Evolutionary conservation across 1,140 invertebrate genomes (phyloP).

Genomic region (Bombus superbus): DNA sequence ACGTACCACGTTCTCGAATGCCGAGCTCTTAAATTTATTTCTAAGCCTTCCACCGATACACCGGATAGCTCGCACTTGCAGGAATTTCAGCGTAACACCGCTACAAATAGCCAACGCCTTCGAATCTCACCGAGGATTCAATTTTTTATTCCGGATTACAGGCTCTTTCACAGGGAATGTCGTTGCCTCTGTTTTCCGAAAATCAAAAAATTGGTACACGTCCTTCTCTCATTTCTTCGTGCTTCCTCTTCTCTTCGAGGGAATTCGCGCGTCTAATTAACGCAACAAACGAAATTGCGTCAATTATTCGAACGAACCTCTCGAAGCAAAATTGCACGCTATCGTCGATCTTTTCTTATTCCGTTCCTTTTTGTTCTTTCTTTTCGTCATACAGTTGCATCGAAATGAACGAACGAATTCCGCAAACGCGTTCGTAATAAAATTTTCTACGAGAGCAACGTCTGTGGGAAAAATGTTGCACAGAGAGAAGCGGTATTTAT

Average conservation of each 20-base stretch:
- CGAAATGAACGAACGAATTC: too few relatives aligned
- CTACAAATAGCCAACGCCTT: not conserved
- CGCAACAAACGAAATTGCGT: too few relatives aligned
- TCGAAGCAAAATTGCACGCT: too few relatives aligned
- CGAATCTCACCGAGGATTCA: not conserved
- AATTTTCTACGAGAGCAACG: too few relatives aligned
- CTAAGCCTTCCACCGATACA: not conserved
- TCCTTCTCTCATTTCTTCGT: not conserved
- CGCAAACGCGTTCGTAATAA: too few relatives aligned
- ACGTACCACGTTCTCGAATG: not conserved
- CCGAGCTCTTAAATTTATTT: slow-evolving; percentile 17
- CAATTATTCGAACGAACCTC: too few relatives aligned
- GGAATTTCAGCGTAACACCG: not conserved
- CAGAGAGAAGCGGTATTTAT: too few relatives aligned
- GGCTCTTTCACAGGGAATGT: not conserved
- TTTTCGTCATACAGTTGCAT: too few relatives aligned
- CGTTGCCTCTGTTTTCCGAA: not conserved
- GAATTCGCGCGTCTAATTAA: too few relatives aligned
- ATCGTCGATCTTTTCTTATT: too few relatives aligned
- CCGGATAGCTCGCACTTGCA: not conserved
- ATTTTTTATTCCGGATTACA: not conserved
- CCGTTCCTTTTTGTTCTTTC: too few relatives aligned
- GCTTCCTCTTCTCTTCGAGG: not conserved
- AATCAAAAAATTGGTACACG: not conserved
- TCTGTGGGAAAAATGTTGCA: fast-evolving